phyloP scores from a whole-genome alignment of 2,113 vertebrate species.

The Furnarius figulus region DNA sequence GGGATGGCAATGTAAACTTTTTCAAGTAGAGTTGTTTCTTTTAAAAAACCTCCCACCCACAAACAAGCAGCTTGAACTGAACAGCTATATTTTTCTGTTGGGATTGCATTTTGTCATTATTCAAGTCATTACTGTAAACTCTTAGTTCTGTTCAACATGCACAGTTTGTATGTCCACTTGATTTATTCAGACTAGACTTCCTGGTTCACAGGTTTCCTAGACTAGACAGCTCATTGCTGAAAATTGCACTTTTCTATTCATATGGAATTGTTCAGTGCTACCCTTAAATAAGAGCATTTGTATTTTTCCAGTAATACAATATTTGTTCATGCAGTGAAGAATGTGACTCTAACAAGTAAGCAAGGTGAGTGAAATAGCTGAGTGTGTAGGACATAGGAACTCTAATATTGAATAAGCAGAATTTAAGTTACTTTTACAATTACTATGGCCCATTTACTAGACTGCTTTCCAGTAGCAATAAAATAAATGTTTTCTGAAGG shows the following conservation, averaged over 20 bases:
- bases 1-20: conserved; percentile 18
- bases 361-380: background rate
- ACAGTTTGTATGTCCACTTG: background rate
- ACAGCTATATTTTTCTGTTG: background rate
- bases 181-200: background rate
- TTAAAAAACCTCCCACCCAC: background rate
- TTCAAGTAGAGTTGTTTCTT: background rate
- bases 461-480: background rate
- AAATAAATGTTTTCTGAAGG: background rate
- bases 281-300: background rate
- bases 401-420: background rate
- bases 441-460: background rate
- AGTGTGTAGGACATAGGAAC: background rate
- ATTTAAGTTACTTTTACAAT: background rate
- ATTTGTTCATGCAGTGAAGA: conserved; percentile 16
- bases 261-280: background rate
- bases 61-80: background rate
- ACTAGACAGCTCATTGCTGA: background rate
- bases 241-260: background rate
- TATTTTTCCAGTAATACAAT: background rate
- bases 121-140: background rate
- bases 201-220: conserved; percentile 14
- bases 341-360: background rate
- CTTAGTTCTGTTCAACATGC: background rate
- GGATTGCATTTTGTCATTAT: background rate